phyloP scores from a whole-genome alignment of 2,888 invertebrate species.

The Parnassius glacialis region DNA sequence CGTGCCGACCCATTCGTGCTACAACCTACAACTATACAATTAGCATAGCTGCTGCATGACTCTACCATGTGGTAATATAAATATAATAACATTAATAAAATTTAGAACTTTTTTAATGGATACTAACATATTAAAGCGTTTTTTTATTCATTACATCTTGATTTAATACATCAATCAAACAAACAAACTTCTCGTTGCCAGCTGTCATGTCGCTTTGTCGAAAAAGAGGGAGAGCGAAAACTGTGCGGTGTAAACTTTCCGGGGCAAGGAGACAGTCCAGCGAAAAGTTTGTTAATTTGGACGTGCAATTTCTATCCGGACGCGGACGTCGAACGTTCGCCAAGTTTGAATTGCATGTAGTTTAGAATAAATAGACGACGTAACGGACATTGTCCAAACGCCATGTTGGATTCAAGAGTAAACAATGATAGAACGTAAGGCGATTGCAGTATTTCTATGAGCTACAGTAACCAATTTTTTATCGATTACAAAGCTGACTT shows the following conservation, averaged over 20 bases:
- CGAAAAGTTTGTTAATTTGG: constrained; percentile 60
- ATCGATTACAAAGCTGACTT: too few species aligned
- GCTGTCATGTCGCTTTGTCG: constrained; percentile 23
- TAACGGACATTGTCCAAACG: constrained; percentile 19
- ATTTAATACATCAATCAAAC: not conserved
- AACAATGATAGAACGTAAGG: constrained; percentile 16
- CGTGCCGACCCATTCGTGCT: too few species aligned
- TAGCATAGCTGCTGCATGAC: too few species aligned
- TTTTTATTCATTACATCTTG: too few species aligned
- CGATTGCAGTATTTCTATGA: not conserved
- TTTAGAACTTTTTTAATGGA: too few species aligned
- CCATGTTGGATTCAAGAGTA: constrained; percentile 25
- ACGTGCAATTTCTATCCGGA: constrained; percentile 44
- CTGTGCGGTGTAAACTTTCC: constrained; percentile 29
- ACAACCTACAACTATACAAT: too few species aligned
- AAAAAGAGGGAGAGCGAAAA: constrained; percentile 25
- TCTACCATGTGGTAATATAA: too few species aligned
- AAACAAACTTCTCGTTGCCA: not conserved
- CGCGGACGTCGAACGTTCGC: constrained; percentile 44
- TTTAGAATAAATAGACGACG: constrained; percentile 50
- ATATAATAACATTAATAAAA: too few species aligned
- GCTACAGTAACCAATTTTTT: too few species aligned
- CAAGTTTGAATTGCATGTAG: constrained; percentile 58
- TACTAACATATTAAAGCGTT: too few species aligned
- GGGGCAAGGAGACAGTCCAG: constrained; percentile 25